Percentiles rank a stretch among this genome's conserved stretches.
Conservation (phyloP, 2,113 vertebrate genomes). For the Cephalophus harveyi region DNA sequence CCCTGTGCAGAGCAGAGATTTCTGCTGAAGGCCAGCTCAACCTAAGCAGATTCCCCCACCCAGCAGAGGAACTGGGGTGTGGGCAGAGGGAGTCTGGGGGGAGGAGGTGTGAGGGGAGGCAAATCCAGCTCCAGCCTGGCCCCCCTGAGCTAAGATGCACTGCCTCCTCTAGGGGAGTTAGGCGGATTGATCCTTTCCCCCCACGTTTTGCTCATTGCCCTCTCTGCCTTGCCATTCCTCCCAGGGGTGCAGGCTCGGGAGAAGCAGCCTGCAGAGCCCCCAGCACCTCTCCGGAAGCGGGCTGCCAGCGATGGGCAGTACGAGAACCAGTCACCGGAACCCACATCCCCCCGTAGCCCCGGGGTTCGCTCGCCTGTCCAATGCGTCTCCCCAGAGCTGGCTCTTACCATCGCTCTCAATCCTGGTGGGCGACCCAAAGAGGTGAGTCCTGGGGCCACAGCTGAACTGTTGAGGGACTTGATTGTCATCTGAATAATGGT, state of each 20-base stretch:
- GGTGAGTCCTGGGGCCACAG: constrained; percentile 80
- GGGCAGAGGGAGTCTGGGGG: not conserved
- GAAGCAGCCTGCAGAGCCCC: constrained; percentile 80
- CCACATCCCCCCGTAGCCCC: constrained; percentile 81
- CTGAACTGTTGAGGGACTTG: not conserved
- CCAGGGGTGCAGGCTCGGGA: constrained; percentile 88
- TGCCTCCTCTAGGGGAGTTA: not conserved
- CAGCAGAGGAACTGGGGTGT: not conserved
- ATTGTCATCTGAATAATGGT: not conserved
- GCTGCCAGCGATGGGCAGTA: constrained; percentile 88
- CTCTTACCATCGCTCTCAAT: constrained; percentile 94
- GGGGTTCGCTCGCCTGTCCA: constrained; percentile 89
- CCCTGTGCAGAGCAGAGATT: constrained; percentile 8
- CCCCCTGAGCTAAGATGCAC: not conserved
- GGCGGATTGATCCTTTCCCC: not conserved
- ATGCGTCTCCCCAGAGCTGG: constrained; percentile 94
- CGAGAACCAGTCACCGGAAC: constrained; percentile 80
- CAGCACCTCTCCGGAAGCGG: constrained; percentile 77
- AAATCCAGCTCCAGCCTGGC: not conserved
- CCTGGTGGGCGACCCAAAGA: constrained; percentile 98
- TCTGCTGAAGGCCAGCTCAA: not conserved
- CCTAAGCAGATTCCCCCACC: not conserved
- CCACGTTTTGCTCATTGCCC: not conserved
- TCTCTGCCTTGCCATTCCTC: not conserved
- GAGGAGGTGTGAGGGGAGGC: not conserved